A percentile compares a stretch with the other conserved stretches of the same genome.
Evolutionary conservation across 2,113 vertebrate species (phyloP).

Genomic region (Hystrix cristata): DNA sequence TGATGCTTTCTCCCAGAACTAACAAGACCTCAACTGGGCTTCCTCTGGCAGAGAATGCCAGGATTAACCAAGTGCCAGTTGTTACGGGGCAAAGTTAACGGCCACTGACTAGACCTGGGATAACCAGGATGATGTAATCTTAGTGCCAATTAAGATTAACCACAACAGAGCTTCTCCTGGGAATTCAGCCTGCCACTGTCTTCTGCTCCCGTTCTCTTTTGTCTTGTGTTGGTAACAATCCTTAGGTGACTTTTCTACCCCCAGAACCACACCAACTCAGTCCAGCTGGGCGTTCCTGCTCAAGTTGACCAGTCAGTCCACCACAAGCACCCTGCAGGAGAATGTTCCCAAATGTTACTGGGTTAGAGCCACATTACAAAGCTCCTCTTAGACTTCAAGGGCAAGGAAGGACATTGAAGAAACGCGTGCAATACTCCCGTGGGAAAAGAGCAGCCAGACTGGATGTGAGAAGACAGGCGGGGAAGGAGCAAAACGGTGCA

Average conservation of each 20-base stretch:
- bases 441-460: background rate
- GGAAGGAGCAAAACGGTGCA: background rate
- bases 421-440: fast-evolving
- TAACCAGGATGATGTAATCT: background rate
- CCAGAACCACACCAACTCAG: too few species aligned
- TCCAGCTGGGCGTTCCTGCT: too few species aligned
- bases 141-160: background rate
- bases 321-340: background rate
- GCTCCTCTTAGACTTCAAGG: background rate
- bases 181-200: too few species aligned
- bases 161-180: too few species aligned
- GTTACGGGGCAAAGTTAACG: background rate
- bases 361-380: background rate
- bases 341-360: background rate
- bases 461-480: fast-evolving
- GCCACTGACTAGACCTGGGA: background rate
- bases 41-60: too few species aligned
- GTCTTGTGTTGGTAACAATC: too few species aligned
- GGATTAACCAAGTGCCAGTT: background rate
- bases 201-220: too few species aligned
- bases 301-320: too few species aligned
- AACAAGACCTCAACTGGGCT: background rate
- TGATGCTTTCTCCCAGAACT: background rate
- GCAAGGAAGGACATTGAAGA: background rate
- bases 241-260: too few species aligned